Evolutionary conservation across 2,113 vertebrate species (phyloP), one percentile per base, ranked within the genome.

Genomic region (Ptilonorhynchus violaceus): DNA sequence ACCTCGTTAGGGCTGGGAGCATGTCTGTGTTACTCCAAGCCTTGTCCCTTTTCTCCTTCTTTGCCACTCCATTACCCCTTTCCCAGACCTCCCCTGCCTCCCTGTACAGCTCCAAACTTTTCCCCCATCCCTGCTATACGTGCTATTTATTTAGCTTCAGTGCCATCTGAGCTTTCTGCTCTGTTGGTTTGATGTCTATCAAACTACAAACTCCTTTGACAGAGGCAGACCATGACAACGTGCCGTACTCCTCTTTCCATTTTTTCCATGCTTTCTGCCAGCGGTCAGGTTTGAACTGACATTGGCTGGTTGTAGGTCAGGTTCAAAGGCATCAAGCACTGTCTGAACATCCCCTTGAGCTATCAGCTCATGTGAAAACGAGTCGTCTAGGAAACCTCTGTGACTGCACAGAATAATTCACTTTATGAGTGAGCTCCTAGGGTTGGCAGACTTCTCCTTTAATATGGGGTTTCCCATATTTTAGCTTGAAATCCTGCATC

Each of bases 321-420:
- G 60, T 97, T 96, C 81, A 96, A 95, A 96, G 91, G 69, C 87
- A 92, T 76, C 58, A 49, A 87, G 74, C 41, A 22, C 87, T 95
- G 69, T 64, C 81, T 94, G 89, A 97, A 89, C 81, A 94, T 92
- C 35, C 86, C 91, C 84, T 89, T 22, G 17, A 91, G 89, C 63
- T 64, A 92, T 52, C 66, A 73, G 70, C 84, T 95, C 66, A 79
- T 89, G 74, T 91, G 91, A 95, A 96, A 96, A 92, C 0, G 42
- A 91, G 60, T 89, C 91, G 73, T 87, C 84, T 89, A 89, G 89
- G 90, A 97, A 96, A 91, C 53, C 77, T 91, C 49, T 89, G 41
- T 83, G 83, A 64, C 80, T 89, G 64, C 42, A 77, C 28, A 60
- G 52, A 89, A 49, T 75, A 92, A 92, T 78, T 59, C 15, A 18